Percentiles rank a stretch among this genome's conserved stretches.
Conservation (phyloP, 2,888 invertebrate genomes). For the Thera obeliscata region DNA sequence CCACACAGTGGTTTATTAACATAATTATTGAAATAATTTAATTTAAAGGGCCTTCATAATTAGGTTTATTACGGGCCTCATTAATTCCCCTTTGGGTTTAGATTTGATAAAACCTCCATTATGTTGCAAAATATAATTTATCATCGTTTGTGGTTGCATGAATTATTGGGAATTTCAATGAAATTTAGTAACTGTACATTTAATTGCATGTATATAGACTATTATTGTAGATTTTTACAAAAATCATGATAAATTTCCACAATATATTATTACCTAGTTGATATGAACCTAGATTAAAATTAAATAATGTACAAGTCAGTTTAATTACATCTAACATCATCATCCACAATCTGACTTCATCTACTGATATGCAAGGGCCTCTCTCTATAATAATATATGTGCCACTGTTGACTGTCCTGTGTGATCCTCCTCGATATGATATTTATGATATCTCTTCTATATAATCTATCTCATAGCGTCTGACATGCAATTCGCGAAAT, state of each 20-base stretch:
- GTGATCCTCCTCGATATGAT: no score
- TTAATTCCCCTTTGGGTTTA: constrained; percentile 22
- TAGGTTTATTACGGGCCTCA: constrained; percentile 20
- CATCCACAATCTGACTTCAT: no score
- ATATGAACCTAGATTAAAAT: no score
- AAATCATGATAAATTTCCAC: not conserved
- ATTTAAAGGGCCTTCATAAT: constrained; percentile 28
- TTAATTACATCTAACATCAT: no score
- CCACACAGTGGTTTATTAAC: constrained; percentile 10
- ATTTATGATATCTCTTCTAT: no score
- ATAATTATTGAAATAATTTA: constrained; percentile 24
- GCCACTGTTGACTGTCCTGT: no score
- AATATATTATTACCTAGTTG: not conserved
- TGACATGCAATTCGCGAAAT: not conserved
- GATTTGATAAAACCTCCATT: constrained; percentile 16
- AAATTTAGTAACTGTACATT: not conserved
- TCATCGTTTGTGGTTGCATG: not conserved
- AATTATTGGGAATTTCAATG: constrained; percentile 1
- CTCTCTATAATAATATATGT: no score
- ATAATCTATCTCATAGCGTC: no score
- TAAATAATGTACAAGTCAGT: no score
- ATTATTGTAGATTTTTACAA: not conserved
- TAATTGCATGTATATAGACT: not conserved
- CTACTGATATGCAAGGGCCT: no score
- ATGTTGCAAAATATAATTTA: constrained; percentile 11